phyloP scores from a whole-genome alignment of 2,113 vertebrate genomes.

The Mastomys natalensis region DNA sequence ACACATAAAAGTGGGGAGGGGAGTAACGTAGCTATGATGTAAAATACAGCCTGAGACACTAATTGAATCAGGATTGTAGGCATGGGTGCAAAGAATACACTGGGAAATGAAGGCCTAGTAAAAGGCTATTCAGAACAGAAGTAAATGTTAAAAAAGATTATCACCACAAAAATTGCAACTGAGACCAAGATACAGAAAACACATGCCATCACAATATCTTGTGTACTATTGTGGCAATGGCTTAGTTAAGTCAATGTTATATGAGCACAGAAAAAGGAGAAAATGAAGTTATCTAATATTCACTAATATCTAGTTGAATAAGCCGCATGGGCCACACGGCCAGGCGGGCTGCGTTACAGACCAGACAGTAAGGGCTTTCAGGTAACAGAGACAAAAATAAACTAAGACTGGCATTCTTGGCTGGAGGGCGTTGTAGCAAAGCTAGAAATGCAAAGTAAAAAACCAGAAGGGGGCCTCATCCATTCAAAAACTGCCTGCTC shows the following conservation, averaged over 20 bases:
- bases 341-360: not conserved
- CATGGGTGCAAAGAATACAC: not conserved
- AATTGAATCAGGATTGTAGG: slow-evolving; percentile 8
- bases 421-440: not conserved
- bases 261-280: not conserved
- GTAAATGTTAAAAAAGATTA: not conserved
- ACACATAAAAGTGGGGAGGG: not conserved
- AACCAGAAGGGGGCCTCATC: not conserved
- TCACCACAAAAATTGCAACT: not conserved
- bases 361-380: not conserved
- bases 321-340: not conserved
- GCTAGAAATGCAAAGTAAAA: not conserved
- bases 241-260: not conserved
- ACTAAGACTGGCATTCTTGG: not conserved
- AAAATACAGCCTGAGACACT: slow-evolving; percentile 24
- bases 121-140: not conserved
- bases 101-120: not conserved
- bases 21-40: not conserved
- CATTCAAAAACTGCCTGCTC: not conserved
- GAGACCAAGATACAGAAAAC: slow-evolving; percentile 13
- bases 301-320: not conserved
- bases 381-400: not conserved
- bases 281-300: not conserved
- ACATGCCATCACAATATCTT: not conserved
- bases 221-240: not conserved